A percentile compares a stretch with the other conserved stretches of the same genome.
Conservation (phyloP, 2,888 invertebrate genomes). For the Cataglyphis albicans region DNA sequence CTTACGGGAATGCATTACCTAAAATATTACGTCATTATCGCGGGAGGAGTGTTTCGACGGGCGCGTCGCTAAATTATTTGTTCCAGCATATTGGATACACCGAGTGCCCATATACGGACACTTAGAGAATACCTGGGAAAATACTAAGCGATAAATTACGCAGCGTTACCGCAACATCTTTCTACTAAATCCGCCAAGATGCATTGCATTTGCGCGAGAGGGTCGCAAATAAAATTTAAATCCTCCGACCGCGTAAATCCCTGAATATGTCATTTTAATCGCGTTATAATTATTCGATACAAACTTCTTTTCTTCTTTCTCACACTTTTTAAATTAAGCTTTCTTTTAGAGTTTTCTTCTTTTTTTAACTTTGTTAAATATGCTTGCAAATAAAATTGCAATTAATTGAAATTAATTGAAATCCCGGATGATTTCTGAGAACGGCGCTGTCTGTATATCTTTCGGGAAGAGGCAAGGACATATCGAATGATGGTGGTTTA, state of each 20-base stretch:
- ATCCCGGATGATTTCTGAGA: conserved; percentile 41
- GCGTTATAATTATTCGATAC: background rate
- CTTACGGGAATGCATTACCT: conserved; percentile 53
- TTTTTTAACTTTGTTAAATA: background rate
- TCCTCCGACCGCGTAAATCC: background rate
- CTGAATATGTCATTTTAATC: background rate
- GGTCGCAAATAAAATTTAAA: conserved; percentile 30
- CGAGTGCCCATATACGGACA: background rate
- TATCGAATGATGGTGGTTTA: conserved; percentile 57
- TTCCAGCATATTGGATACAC: conserved; percentile 18
- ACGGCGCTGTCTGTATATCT: background rate
- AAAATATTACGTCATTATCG: conserved; percentile 60
- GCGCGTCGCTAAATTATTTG: conserved; percentile 43
- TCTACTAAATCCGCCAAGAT: conserved; percentile 41
- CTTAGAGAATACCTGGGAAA: conserved; percentile 33
- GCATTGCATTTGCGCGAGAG: conserved; percentile 19
- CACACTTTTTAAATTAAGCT: background rate
- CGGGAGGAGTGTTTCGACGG: conserved; percentile 38
- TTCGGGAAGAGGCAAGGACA: conserved; percentile 36
- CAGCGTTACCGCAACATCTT: conserved; percentile 38
- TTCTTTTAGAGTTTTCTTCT: background rate
- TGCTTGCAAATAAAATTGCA: conserved; percentile 6
- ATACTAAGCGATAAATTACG: conserved; percentile 44
- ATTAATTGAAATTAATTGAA: conserved; percentile 4
- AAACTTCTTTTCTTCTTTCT: background rate